These are phyloP conservation scores for Lontra canadensis DNA, from an alignment of 2,113 vertebrate species.

Conservation along the genomic window DNA sequence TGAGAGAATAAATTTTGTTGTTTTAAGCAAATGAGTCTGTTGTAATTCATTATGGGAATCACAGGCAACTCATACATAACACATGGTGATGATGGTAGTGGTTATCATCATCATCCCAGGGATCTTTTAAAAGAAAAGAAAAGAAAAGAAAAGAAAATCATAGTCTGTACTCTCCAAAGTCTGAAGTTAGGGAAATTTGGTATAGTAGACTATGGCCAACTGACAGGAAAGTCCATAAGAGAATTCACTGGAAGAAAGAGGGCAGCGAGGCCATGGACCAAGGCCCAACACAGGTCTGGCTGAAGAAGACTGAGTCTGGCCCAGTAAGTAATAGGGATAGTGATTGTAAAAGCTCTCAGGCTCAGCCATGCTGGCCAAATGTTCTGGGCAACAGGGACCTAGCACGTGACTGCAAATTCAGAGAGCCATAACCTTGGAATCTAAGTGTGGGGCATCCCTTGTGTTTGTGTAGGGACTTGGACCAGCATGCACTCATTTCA, in stretches of 20 bases:
- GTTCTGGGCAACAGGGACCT: not conserved
- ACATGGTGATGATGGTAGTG: not conserved
- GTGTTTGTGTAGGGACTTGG: not conserved
- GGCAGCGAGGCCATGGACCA: not conserved
- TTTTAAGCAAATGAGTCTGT: not conserved
- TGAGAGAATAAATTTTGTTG: conserved; percentile 2
- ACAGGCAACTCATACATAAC: not conserved
- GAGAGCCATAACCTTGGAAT: not conserved
- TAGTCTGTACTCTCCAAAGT: not conserved
- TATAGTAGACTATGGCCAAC: not conserved
- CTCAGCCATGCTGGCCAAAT: not conserved
- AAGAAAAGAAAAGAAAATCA: not conserved
- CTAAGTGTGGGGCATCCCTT: not conserved
- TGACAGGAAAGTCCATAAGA: not conserved
- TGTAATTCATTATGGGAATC: not conserved
- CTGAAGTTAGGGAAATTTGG: not conserved
- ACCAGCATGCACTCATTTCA: not conserved
- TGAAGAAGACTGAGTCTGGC: not conserved
- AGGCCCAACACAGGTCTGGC: not conserved
- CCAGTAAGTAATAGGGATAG: not conserved
- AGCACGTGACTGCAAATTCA: not conserved
- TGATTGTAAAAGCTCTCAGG: not conserved
- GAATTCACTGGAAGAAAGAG: not conserved
- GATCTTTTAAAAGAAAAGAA: not conserved
- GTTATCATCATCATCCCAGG: not conserved